Conservation (phyloP, 2,797 vertebrate species). For the Paedocypris micromegethes region DNA sequence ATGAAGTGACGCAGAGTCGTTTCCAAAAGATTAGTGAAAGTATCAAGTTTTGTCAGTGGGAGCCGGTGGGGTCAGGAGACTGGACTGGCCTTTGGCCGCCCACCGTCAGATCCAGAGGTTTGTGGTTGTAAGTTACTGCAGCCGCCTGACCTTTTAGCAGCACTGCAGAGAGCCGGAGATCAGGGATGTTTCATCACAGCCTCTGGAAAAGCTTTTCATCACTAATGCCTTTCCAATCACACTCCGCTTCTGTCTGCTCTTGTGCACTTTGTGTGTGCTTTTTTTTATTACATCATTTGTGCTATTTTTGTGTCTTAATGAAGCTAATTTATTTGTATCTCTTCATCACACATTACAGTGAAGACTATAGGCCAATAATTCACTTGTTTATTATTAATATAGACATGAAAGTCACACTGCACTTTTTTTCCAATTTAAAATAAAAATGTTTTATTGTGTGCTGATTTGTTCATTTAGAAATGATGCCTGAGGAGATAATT, state of each 20-base stretch:
- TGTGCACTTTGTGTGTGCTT: not conserved
- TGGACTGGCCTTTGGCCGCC: slow-evolving; percentile 24
- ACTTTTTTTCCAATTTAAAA: too few relatives aligned
- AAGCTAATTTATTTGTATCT: too few relatives aligned
- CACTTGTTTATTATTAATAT: too few relatives aligned
- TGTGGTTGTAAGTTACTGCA: slow-evolving; percentile 21
- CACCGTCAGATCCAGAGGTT: slow-evolving; percentile 11
- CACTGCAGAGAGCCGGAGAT: slow-evolving; percentile 7
- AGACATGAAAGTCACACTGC: too few relatives aligned
- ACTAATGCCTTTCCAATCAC: slow-evolving; percentile 38
- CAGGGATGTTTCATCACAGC: slow-evolving; percentile 27
- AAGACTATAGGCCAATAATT: too few relatives aligned
- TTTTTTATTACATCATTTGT: too few relatives aligned
- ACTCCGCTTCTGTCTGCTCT: not conserved
- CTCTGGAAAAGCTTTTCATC: slow-evolving; percentile 20
- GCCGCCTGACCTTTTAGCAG: slow-evolving; percentile 28
- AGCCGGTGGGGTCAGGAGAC: slow-evolving; percentile 28
- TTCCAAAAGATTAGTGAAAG: slow-evolving; percentile 43
- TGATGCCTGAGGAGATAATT: too few relatives aligned
- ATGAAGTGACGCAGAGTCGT: slow-evolving; percentile 33
- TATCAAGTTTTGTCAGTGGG: slow-evolving; percentile 27
- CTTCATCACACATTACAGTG: too few relatives aligned
- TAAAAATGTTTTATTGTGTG: too few relatives aligned
- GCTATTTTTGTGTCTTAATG: too few relatives aligned
- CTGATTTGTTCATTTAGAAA: too few relatives aligned